Conservation (phyloP, 2,888 invertebrate species). For the Theodoxus fluviatilis region DNA sequence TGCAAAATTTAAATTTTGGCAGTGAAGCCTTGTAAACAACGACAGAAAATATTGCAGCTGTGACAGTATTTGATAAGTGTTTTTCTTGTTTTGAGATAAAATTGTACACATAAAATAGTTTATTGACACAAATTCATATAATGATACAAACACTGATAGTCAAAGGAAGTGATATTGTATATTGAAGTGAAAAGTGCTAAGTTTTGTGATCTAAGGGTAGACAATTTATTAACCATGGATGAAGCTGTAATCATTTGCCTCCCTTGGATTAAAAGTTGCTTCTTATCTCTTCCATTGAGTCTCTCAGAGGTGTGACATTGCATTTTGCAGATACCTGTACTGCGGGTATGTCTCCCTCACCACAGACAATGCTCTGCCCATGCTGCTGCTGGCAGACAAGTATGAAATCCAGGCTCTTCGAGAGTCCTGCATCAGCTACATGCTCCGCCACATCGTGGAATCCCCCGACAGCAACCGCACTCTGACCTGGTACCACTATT, state of each 20-base stretch:
- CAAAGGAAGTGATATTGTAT: too few relatives aligned
- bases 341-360: slow-evolving; percentile 46
- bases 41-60: not conserved
- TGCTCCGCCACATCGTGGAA: slow-evolving; percentile 55
- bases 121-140: too few relatives aligned
- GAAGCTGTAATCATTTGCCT: not conserved
- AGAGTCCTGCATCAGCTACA: slow-evolving; percentile 50
- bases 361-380: slow-evolving; percentile 49
- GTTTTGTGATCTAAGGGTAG: not conserved
- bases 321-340: slow-evolving; percentile 50
- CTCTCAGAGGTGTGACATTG: not conserved
- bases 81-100: too few relatives aligned
- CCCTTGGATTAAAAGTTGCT: not conserved
- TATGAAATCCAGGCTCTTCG: slow-evolving; percentile 54
- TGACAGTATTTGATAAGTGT: not conserved
- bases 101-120: too few relatives aligned
- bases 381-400: slow-evolving; percentile 52
- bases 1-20: too few relatives aligned
- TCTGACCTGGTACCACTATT: slow-evolving; percentile 57
- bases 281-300: not conserved
- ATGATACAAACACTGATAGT: too few relatives aligned
- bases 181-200: not conserved
- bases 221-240: not conserved
- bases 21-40: not conserved
- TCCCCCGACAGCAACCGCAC: slow-evolving; percentile 53